These are phyloP conservation scores for Anorthoa munda DNA, from an alignment of 2,888 invertebrate species.

Conservation along the genomic window DNA sequence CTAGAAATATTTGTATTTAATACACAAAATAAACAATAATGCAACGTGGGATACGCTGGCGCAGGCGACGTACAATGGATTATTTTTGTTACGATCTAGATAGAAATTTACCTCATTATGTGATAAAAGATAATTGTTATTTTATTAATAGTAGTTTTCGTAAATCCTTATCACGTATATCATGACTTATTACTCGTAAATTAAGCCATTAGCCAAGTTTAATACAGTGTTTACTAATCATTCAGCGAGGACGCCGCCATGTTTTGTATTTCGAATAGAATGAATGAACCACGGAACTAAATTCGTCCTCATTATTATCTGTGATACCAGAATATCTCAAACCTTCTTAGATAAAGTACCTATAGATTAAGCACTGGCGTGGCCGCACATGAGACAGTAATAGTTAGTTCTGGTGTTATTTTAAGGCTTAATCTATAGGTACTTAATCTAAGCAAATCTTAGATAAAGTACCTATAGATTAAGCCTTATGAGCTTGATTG, in stretches of 20 bases:
- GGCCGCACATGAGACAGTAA: too few species aligned
- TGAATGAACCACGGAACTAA: neutral
- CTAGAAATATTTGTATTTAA: conserved; percentile 63
- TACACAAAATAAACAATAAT: conserved; percentile 49
- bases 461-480: too few species aligned
- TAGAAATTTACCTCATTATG: conserved; percentile 54
- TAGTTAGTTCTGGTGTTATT: too few species aligned
- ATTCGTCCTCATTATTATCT: neutral
- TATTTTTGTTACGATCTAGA: neutral
- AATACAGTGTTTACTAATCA: conserved; percentile 39
- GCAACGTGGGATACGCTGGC: conserved; percentile 51
- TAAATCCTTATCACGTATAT: neutral
- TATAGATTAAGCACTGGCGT: too few species aligned
- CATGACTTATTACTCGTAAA: conserved; percentile 10
- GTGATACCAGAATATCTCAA: too few species aligned
- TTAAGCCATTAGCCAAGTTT: conserved; percentile 5
- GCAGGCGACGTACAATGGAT: conserved; percentile 1
- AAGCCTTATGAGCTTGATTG: too few species aligned
- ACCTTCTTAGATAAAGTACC: too few species aligned
- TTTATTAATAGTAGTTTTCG: conserved; percentile 2
- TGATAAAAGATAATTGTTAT: conserved; percentile 9
- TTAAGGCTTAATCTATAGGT: too few species aligned
- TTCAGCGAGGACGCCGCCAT: conserved; percentile 41
- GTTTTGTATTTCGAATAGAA: conserved; percentile 44
- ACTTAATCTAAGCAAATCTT: too few species aligned